Conservation (phyloP, 2,113 vertebrate genomes). For the Penelope pileata region DNA sequence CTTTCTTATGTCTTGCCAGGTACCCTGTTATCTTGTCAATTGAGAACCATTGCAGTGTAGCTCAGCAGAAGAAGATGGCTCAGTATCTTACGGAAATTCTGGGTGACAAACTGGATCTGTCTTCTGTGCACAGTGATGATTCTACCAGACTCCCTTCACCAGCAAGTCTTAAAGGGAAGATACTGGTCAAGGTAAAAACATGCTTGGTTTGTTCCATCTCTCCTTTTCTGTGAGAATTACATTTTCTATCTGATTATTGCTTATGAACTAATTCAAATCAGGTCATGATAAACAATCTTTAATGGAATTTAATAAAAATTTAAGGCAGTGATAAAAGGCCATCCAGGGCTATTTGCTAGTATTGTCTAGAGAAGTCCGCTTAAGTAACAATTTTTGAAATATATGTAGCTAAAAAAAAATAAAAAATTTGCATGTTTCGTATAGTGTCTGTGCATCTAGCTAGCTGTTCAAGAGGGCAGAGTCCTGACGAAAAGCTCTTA, state of each 20-base stretch:
- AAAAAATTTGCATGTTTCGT: background rate
- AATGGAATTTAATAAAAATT: background rate
- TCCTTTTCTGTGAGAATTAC: background rate
- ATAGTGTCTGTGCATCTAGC: background rate
- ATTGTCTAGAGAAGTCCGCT: background rate
- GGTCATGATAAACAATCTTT: background rate
- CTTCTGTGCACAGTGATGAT: slow-evolving; percentile 80
- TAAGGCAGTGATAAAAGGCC: background rate
- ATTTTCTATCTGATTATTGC: background rate
- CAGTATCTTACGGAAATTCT: slow-evolving; percentile 90
- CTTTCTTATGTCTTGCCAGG: slow-evolving; percentile 65
- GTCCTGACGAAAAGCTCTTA: background rate
- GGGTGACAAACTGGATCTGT: slow-evolving; percentile 92
- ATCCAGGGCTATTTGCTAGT: background rate
- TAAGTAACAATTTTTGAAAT: background rate
- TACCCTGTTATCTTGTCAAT: slow-evolving; percentile 96
- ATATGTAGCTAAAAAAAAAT: background rate
- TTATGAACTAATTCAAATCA: background rate
- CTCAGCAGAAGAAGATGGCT: slow-evolving; percentile 98
- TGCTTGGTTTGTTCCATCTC: background rate
- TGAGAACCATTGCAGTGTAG: slow-evolving; percentile 96
- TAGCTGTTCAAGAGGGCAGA: background rate
- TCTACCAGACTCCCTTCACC: slow-evolving; percentile 87
- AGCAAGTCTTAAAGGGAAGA: slow-evolving; percentile 89
- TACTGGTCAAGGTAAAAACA: slow-evolving; percentile 90